phyloP scores from a whole-genome alignment of 1,140 invertebrate genomes.

The Hypothenemus hampei region DNA sequence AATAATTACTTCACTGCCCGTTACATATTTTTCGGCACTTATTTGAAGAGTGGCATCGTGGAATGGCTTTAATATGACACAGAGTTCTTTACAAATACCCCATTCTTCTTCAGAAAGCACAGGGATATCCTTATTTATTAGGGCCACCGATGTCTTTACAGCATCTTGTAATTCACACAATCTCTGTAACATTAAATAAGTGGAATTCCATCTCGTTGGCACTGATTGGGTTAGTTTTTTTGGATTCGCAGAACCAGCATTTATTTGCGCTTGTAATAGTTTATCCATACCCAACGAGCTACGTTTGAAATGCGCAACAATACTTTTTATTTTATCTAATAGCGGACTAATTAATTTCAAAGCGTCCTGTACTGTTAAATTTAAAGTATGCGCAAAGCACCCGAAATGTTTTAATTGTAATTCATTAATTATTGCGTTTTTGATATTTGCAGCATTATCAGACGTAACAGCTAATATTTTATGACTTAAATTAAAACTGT shows the following conservation, averaged over 20 bases:
- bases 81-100: conserved; percentile 27
- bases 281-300: conserved; percentile 30
- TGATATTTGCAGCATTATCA: conserved; percentile 30
- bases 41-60: conserved; percentile 30
- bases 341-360: conserved; percentile 11
- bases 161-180: conserved; percentile 35
- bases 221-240: conserved; percentile 37
- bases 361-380: conserved; percentile 34
- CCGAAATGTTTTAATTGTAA: conserved; percentile 24
- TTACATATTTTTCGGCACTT: conserved; percentile 37
- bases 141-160: conserved; percentile 26
- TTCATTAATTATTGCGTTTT: conserved; percentile 19
- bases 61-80: conserved; percentile 33
- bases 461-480: conserved; percentile 26
- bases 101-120: conserved; percentile 30
- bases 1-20: conserved; percentile 20
- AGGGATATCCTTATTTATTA: conserved; percentile 10
- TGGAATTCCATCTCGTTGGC: conserved; percentile 40
- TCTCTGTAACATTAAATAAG: conserved; percentile 40
- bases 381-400: conserved; percentile 30
- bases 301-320: conserved; percentile 34
- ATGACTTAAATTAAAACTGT: conserved; percentile 22
- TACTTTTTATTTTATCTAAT: conserved; percentile 36
- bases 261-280: conserved; percentile 27
- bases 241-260: conserved; percentile 4